Conservation (phyloP, 2,797 vertebrate species). For the Spondyliosoma cantharus region DNA sequence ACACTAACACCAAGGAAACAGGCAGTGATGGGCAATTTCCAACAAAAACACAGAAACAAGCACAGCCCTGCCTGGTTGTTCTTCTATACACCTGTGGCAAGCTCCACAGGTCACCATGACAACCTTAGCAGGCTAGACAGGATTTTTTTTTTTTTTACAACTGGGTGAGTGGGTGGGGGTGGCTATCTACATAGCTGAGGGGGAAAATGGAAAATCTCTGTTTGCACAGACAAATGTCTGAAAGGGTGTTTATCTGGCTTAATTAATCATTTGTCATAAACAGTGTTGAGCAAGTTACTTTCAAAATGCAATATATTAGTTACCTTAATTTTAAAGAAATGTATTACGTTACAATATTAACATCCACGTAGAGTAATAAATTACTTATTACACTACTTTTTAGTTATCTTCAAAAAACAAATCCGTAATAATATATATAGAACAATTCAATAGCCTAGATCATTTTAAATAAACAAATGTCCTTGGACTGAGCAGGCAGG, state of each 20-base stretch:
- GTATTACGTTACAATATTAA: too few species aligned
- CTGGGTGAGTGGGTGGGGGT: conserved; percentile 15
- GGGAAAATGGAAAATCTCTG: conserved; percentile 1
- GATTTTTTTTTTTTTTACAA: conserved; percentile 79
- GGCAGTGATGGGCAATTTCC: conserved; percentile 31
- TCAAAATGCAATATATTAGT: too few species aligned
- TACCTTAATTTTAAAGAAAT: too few species aligned
- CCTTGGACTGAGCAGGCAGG: too few species aligned
- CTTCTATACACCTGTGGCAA: conserved; percentile 77
- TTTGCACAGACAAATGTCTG: background rate
- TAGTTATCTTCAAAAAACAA: too few species aligned
- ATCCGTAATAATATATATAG: too few species aligned
- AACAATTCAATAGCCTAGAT: too few species aligned
- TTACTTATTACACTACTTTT: too few species aligned
- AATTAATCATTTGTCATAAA: background rate
- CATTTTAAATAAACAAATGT: too few species aligned
- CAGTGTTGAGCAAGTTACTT: too few species aligned
- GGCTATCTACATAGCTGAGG: conserved; percentile 18
- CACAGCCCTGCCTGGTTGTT: conserved; percentile 15
- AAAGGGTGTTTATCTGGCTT: background rate
- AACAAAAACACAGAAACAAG: conserved; percentile 1
- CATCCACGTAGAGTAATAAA: too few species aligned
- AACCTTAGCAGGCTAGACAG: conserved; percentile 67
- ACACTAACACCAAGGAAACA: conserved; percentile 9
- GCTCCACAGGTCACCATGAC: conserved; percentile 74